These are phyloP conservation scores for Leucoraja erinaceus DNA, from an alignment of 2,113 vertebrate species.

Conservation along the genomic window DNA sequence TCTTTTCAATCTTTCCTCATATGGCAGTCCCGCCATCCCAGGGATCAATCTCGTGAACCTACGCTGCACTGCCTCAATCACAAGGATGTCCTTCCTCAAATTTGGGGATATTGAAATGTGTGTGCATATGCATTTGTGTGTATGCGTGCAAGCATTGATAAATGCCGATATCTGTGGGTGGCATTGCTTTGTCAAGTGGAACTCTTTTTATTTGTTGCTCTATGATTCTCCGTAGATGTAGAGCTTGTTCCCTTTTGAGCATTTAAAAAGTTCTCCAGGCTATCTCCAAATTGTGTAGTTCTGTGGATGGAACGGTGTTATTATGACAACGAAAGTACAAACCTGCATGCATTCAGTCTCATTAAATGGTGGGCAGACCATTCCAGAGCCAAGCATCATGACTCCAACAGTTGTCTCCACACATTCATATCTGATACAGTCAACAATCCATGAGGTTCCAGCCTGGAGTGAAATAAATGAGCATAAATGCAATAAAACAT, in stretches of 20 bases:
- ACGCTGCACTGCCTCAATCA: too few relatives aligned
- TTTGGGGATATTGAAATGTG: not conserved
- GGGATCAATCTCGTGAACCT: too few relatives aligned
- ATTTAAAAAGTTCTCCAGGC: too few relatives aligned
- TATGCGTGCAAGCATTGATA: not conserved
- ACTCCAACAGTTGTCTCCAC: slow-evolving; percentile 72
- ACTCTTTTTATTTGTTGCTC: not conserved
- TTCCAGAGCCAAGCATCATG: slow-evolving; percentile 69
- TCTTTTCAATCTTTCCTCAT: too few relatives aligned
- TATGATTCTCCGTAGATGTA: not conserved
- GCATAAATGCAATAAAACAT: not conserved
- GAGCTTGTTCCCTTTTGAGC: not conserved
- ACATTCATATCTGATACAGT: slow-evolving; percentile 85
- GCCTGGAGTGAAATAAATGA: slow-evolving; percentile 56
- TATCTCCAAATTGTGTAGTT: not conserved
- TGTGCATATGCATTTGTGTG: not conserved
- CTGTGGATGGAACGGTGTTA: not conserved
- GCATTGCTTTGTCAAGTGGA: not conserved
- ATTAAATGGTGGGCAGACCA: slow-evolving; percentile 91
- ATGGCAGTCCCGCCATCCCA: too few relatives aligned
- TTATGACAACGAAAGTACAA: slow-evolving; percentile 49
- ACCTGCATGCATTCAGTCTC: slow-evolving; percentile 93
- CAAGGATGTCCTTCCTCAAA: too few relatives aligned
- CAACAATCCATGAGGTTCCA: slow-evolving; percentile 82
- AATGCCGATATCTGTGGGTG: not conserved